Percentiles rank a stretch among this genome's conserved stretches.
phyloP scores from a whole-genome alignment of 2,888 invertebrate species.

The Lasioglossum marginatum region DNA sequence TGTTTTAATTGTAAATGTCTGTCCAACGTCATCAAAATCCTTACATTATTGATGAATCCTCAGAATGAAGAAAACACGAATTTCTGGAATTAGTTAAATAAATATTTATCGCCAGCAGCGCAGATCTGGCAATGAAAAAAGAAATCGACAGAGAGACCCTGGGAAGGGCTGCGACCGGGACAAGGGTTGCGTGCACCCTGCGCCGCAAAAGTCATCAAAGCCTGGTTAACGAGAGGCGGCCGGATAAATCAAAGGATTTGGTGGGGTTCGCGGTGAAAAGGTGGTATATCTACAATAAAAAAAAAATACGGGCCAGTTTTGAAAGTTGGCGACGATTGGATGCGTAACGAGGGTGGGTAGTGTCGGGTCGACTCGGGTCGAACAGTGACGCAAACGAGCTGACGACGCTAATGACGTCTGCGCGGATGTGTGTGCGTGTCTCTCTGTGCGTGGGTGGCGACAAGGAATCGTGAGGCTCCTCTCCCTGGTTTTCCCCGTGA shows the following conservation, averaged over 20 bases:
- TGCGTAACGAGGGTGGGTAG: slow-evolving; percentile 13
- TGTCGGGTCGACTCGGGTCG: slow-evolving; percentile 10
- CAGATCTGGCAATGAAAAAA: neutral
- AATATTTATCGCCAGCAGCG: neutral
- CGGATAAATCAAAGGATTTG: slow-evolving; percentile 25
- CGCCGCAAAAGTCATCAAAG: slow-evolving; percentile 3
- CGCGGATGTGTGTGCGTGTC: neutral
- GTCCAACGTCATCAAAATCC: too few species aligned
- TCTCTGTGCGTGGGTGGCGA: slow-evolving; percentile 11
- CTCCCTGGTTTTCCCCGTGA: slow-evolving; percentile 34
- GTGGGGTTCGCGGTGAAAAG: neutral
- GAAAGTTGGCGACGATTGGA: slow-evolving; percentile 39
- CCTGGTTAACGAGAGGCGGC: neutral
- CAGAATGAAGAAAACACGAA: too few species aligned
- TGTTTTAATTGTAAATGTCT: too few species aligned
- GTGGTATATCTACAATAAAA: neutral
- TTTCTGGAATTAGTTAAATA: neutral
- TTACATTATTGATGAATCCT: too few species aligned
- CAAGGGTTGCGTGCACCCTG: neutral
- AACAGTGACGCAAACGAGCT: slow-evolving; percentile 58
- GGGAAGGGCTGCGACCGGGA: neutral
- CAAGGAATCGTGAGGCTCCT: neutral
- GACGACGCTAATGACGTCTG: slow-evolving; percentile 60
- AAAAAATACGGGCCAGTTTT: slow-evolving; percentile 16
- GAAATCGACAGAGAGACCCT: neutral